Percentiles rank a stretch among this genome's conserved stretches.
Evolutionary conservation across 2,888 invertebrate genomes (phyloP).

Genomic region (Strigamia transsilvanica): DNA sequence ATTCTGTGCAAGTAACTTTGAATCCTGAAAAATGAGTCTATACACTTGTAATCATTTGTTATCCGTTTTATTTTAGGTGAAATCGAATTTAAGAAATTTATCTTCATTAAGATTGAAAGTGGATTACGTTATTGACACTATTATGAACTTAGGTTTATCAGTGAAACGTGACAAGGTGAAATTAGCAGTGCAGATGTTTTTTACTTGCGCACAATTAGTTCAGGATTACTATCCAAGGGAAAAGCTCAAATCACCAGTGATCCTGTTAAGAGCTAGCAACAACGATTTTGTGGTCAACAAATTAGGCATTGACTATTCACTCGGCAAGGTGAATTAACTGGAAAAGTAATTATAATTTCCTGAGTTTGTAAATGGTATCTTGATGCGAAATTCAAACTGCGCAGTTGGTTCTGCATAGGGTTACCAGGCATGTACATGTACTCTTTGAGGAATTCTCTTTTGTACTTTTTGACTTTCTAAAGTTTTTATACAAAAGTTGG

Average conservation of each 20-base stretch:
- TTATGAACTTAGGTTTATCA: background rate
- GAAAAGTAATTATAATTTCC: background rate
- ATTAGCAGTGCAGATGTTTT: slow-evolving; percentile 6
- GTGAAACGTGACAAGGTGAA: background rate
- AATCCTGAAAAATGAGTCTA: too few species aligned
- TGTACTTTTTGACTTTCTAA: too few species aligned
- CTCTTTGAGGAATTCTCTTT: fast-evolving
- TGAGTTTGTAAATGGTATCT: too few species aligned
- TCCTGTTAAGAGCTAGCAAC: background rate
- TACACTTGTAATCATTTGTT: too few species aligned
- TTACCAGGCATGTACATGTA: too few species aligned
- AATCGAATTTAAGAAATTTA: background rate
- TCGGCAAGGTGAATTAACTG: background rate
- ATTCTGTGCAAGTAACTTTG: background rate
- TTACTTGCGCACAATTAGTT: background rate
- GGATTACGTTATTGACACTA: background rate
- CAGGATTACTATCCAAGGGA: background rate
- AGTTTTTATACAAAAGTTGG: too few species aligned
- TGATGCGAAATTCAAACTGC: too few species aligned
- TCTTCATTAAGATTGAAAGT: background rate
- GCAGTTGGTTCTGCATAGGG: too few species aligned
- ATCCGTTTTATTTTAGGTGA: background rate
- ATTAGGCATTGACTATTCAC: background rate
- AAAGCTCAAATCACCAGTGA: background rate
- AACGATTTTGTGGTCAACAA: background rate